These are phyloP conservation scores for Corapipo altera DNA, from an alignment of 2,113 vertebrate species.

Conservation along the genomic window DNA sequence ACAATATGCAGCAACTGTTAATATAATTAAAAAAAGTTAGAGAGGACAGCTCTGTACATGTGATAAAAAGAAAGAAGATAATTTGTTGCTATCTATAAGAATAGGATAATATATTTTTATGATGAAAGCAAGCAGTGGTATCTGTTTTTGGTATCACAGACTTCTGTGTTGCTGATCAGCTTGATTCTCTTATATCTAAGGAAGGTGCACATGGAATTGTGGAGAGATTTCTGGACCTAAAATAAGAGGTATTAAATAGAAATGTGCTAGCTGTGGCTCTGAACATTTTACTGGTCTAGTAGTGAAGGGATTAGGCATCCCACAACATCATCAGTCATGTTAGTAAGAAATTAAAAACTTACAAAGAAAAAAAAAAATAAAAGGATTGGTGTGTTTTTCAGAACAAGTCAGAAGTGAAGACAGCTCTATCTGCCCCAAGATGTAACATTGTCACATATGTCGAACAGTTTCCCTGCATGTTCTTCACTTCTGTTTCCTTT, in stretches of 20 bases:
- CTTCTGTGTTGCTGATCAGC: background rate
- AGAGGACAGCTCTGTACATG: background rate
- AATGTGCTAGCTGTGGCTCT: background rate
- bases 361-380: background rate
- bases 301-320: background rate
- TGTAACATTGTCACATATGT: fast-evolving
- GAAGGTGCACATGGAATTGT: background rate
- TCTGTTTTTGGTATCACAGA: background rate
- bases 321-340: background rate
- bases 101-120: background rate
- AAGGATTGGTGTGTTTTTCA: background rate
- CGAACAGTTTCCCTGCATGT: fast-evolving
- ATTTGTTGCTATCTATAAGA: background rate
- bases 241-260: background rate
- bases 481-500: background rate
- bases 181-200: background rate
- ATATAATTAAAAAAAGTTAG: background rate
- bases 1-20: background rate
- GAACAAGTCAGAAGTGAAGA: background rate
- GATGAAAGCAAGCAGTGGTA: background rate
- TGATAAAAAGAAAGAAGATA: background rate
- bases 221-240: background rate
- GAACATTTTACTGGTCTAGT: background rate
- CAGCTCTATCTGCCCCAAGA: background rate
- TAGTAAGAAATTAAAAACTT: background rate